Evolutionary conservation across 2,797 vertebrate genomes (phyloP).

Genomic region (Phoebastria nigripes): DNA sequence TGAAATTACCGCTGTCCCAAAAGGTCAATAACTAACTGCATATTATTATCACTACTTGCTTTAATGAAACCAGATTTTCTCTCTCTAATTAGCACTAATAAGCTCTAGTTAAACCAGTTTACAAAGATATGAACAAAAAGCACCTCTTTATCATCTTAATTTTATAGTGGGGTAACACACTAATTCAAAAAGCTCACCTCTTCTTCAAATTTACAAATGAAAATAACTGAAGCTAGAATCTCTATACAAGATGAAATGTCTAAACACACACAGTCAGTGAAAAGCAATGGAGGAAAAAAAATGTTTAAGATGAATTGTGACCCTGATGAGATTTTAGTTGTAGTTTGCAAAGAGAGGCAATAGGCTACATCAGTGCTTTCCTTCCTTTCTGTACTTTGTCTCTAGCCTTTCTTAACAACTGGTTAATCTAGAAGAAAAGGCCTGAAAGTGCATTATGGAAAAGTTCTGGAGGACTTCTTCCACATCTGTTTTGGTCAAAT

Average conservation of each 20-base stretch:
- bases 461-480: background rate
- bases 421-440: background rate
- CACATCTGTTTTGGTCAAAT: background rate
- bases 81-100: background rate
- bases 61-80: background rate
- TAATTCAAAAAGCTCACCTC: background rate
- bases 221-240: background rate
- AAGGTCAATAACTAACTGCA: background rate
- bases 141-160: background rate
- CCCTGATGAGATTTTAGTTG: background rate
- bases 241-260: background rate
- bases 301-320: fast-evolving
- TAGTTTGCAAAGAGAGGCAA: background rate
- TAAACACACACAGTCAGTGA: background rate
- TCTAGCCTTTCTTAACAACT: background rate
- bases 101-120: background rate
- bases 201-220: background rate
- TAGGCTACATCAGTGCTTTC: background rate
- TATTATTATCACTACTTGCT: background rate
- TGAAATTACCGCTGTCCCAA: background rate
- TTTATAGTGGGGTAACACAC: background rate
- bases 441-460: background rate
- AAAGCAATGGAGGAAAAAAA: background rate
- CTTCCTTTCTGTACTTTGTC: background rate
- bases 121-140: background rate